A percentile compares a stretch with the other conserved stretches of the same genome.
These are phyloP conservation scores for Pteropus rufus DNA, from an alignment of 2,797 vertebrate genomes.

Conservation along the genomic window DNA sequence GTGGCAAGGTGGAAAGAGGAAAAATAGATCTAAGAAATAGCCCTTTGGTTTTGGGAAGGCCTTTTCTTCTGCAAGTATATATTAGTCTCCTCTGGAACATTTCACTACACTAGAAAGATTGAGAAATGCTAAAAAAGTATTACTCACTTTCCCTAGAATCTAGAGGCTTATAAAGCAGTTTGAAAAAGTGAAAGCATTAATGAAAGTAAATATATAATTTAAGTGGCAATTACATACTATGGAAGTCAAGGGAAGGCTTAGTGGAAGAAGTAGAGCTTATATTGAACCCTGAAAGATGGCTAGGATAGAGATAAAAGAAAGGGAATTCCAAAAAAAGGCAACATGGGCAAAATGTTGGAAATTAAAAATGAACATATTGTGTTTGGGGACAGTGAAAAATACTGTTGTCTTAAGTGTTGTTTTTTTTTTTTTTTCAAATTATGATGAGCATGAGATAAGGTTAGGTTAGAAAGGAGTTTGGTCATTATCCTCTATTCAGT, in stretches of 20 bases:
- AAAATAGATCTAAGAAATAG: neutral
- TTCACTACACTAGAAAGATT: neutral
- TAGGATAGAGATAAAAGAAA: conserved; percentile 4
- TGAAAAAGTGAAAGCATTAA: conserved; percentile 24
- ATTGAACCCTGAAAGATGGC: neutral
- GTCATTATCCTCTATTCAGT: neutral
- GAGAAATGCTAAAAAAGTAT: conserved; percentile 14
- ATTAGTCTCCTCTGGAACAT: neutral
- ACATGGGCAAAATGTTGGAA: neutral
- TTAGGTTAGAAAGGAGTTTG: neutral
- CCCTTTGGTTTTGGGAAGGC: neutral
- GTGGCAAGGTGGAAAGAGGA: neutral
- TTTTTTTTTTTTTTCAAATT: neutral
- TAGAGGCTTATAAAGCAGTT: neutral
- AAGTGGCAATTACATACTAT: neutral
- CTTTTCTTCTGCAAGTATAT: neutral
- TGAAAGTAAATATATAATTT: neutral
- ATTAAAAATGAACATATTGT: neutral
- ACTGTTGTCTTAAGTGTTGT: neutral
- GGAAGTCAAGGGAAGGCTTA: neutral
- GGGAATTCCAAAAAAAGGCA: neutral
- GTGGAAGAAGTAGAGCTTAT: neutral
- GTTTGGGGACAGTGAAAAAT: neutral
- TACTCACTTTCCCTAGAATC: neutral
- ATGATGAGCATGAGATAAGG: neutral